Conservation (phyloP, 2,888 invertebrate genomes). For the Caenorhabditis sp. region DNA sequence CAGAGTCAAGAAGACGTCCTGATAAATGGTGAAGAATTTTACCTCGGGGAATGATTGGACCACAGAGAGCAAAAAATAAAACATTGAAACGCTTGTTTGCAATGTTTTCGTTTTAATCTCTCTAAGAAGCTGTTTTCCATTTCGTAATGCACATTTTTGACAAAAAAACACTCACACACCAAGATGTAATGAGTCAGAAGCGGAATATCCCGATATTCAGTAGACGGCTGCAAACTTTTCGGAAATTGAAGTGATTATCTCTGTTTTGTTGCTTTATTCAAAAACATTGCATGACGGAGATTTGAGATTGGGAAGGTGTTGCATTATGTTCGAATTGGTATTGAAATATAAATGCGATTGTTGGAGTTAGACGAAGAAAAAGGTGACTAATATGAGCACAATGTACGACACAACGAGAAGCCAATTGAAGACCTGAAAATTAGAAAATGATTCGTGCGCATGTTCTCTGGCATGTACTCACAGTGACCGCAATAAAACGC, state of each 20-base stretch:
- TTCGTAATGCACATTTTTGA: constrained; percentile 15
- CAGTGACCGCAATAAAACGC: constrained; percentile 66
- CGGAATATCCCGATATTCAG: too few relatives aligned
- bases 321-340: constrained; percentile 42
- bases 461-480: constrained; percentile 33
- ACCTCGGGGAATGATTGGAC: constrained; percentile 52
- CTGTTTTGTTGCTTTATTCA: constrained; percentile 8
- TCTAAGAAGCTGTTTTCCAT: constrained; percentile 19
- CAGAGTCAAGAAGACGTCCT: constrained; percentile 18
- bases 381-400: constrained; percentile 61
- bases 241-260: background rate
- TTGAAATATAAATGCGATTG: background rate
- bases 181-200: background rate
- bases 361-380: constrained; percentile 58
- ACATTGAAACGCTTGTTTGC: constrained; percentile 1
- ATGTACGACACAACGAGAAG: constrained; percentile 67
- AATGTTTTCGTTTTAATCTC: constrained; percentile 26
- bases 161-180: background rate
- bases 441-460: constrained; percentile 31
- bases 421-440: constrained; percentile 71
- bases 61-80: constrained; percentile 41
- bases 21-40: constrained; percentile 56
- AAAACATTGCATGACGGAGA: constrained; percentile 14
- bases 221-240: constrained; percentile 1
- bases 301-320: constrained; percentile 40